Evolutionary conservation across 2,888 invertebrate species (phyloP).

Genomic region (Drosophila atripex): DNA sequence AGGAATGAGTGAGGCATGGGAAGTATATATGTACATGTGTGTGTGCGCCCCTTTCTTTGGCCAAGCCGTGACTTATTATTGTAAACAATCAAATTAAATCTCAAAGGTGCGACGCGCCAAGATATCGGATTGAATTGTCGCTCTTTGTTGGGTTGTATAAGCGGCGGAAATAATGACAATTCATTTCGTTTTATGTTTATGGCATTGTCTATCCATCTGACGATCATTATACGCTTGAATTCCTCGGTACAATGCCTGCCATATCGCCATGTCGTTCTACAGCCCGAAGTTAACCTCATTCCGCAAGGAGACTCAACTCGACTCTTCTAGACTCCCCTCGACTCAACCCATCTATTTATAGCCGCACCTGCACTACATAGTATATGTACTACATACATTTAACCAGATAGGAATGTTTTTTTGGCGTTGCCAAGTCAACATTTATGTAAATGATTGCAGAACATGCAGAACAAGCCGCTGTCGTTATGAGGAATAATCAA

Average conservation of each 20-base stretch:
- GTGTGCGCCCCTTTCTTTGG: constrained; percentile 33
- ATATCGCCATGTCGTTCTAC: neutral
- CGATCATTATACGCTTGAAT: constrained; percentile 53
- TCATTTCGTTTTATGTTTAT: constrained; percentile 56
- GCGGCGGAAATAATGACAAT: constrained; percentile 73
- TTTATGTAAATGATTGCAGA: constrained; percentile 46
- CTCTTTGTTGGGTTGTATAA: constrained; percentile 49
- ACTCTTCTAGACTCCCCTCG: constrained; percentile 3
- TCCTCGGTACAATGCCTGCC: constrained; percentile 32
- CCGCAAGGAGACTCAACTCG: constrained; percentile 33
- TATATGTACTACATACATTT: neutral
- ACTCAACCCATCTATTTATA: constrained; percentile 20
- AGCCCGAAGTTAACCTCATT: constrained; percentile 41
- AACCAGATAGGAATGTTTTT: constrained; percentile 9
- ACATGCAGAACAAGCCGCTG: constrained; percentile 12
- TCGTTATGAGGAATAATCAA: constrained; percentile 51
- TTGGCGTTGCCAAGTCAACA: constrained; percentile 42
- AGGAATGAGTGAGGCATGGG: neutral
- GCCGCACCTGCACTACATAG: constrained; percentile 2
- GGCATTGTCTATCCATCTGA: constrained; percentile 65
- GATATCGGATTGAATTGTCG: constrained; percentile 47
- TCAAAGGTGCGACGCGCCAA: constrained; percentile 44
- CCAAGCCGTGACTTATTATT: constrained; percentile 39
- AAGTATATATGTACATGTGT: neutral
- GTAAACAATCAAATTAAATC: constrained; percentile 45